Percentiles rank a stretch among this genome's conserved stretches.
phyloP scores from a whole-genome alignment of 2,797 vertebrate species.

The Esox masquinongy region DNA sequence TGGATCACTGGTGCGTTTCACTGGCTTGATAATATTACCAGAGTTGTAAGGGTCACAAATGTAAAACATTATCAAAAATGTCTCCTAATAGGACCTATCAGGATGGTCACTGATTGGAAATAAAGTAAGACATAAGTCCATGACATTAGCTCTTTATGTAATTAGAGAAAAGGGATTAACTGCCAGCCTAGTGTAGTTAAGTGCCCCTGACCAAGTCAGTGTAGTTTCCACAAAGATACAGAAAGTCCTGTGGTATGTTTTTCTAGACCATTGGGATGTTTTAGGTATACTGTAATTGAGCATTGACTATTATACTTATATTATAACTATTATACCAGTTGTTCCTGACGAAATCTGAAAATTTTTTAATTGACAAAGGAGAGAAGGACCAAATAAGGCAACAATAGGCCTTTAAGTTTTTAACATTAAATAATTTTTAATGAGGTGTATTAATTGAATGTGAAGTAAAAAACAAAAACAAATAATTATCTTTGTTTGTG shows the following conservation, averaged over 20 bases:
- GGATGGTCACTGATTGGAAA: background rate
- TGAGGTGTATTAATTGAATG: too few relatives aligned
- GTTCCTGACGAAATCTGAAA: background rate
- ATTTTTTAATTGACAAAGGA: background rate
- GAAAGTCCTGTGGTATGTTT: background rate
- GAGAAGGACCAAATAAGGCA: background rate
- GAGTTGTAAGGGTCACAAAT: background rate
- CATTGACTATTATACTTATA: too few relatives aligned
- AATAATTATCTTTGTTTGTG: too few relatives aligned
- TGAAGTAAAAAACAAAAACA: too few relatives aligned
- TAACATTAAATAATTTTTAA: too few relatives aligned
- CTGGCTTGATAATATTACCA: background rate
- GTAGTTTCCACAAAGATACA: background rate
- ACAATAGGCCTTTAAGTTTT: too few relatives aligned
- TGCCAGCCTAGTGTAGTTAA: background rate
- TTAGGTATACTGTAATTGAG: background rate
- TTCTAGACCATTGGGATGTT: background rate
- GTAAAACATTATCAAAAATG: too few relatives aligned
- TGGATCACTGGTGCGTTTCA: background rate
- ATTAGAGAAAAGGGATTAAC: background rate
- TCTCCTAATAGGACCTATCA: background rate
- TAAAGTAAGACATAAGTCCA: background rate
- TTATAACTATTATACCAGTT: background rate
- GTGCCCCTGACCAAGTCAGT: slow-evolving; percentile 9
- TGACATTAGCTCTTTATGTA: slow-evolving; percentile 24